Base-by-base conservation (phyloP, 2,888 invertebrate species). In the Coleophora deauratella region DNA sequence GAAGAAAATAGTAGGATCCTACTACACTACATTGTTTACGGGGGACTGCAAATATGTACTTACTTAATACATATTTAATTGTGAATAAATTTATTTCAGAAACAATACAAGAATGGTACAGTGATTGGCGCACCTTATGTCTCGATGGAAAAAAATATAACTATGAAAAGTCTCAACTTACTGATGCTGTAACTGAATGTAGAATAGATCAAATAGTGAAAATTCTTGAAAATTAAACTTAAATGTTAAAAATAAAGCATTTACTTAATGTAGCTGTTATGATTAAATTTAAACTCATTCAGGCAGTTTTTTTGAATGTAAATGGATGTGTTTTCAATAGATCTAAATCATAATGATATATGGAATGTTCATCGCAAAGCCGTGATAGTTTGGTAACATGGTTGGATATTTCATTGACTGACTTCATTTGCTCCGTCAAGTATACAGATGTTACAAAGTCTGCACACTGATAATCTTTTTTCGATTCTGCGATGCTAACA, bases 101-200 rank as follows among this genome's bases (percentile, higher is more conserved):
- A 27, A 67, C 60, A 27, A 55, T 84, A 13, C 45, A 67, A 21
- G 71, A 76, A 44, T 85, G 84, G 84, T 78, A 74, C 55, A 48
- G 46, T 11, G 79, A 84, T 46, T 79, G 73, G 72, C 59, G 63
- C 32, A 52, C 58, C 40, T 45, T 79, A 11, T 65, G 70, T 8
- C 43, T 75, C 27, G 63, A 64, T 33, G 55, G 52, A 27, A 62
- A 61, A 37, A 64, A 60, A 43, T 49, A 48, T 38, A 60, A 45
- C 30, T 66, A 54, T 44, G 65, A 65, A 34, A 61, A 54, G 45
- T 41, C 43, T 37, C 55, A 59, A 33, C 51, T 85, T 12, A 54
- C 51, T 39, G 38, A 48, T 34, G 72, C 72, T 34, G 51, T 82
- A 42, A 51, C 47, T 35, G 58, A 66, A 38, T 73, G 71, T 54